Evolutionary conservation across 2,888 invertebrate species (phyloP).

Genomic region (Dynastes tityus): DNA sequence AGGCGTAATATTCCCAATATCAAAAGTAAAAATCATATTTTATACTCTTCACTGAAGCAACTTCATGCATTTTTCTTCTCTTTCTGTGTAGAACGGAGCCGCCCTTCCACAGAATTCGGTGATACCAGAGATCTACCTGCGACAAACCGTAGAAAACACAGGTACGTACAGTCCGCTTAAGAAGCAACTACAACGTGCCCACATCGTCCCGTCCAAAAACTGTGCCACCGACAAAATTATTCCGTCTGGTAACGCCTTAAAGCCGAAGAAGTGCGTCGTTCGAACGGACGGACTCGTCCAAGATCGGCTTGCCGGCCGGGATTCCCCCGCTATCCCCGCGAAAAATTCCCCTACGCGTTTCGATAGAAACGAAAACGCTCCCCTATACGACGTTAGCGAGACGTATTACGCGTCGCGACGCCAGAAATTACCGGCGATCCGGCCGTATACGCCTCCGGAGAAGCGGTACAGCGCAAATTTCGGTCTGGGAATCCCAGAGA

Average conservation of each 20-base stretch:
- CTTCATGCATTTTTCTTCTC: too few relatives aligned
- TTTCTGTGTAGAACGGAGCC: constrained; percentile 65
- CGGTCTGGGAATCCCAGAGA: constrained; percentile 57
- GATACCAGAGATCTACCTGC: constrained; percentile 64
- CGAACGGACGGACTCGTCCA: constrained; percentile 18
- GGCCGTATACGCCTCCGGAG: constrained; percentile 67
- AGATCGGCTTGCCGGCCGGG: background rate
- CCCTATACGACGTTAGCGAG: constrained; percentile 38
- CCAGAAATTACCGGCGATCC: constrained; percentile 32
- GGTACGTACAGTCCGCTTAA: constrained; percentile 70
- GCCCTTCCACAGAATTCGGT: constrained; percentile 50
- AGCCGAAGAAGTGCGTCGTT: constrained; percentile 42
- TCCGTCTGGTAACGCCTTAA: constrained; percentile 55
- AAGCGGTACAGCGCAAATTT: constrained; percentile 67
- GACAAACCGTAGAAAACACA: constrained; percentile 69
- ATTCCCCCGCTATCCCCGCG: background rate
- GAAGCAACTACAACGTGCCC: constrained; percentile 65
- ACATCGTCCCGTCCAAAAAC: constrained; percentile 67
- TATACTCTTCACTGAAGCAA: too few relatives aligned
- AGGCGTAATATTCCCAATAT: too few relatives aligned
- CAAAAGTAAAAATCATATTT: background rate
- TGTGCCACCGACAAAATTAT: constrained; percentile 67
- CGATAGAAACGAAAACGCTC: constrained; percentile 34
- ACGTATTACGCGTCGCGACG: constrained; percentile 37
- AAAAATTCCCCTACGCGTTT: constrained; percentile 12